Evolutionary conservation across 1,140 invertebrate species (phyloP).

Genomic region (Nylanderia fulva): DNA sequence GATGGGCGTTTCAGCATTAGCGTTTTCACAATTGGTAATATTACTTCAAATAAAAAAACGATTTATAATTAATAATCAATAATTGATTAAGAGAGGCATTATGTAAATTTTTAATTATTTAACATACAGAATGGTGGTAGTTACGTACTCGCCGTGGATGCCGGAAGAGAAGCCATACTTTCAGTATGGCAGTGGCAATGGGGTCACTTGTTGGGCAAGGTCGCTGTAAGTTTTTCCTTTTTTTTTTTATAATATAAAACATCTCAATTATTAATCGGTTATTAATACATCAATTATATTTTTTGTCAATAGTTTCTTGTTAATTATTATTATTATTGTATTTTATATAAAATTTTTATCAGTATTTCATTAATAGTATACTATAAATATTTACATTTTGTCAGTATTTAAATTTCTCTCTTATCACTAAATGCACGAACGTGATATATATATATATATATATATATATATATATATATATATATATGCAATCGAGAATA

Average conservation of each 20-base stretch:
- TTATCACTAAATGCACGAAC: no score
- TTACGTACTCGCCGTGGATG: constrained; percentile 94
- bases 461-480: no score
- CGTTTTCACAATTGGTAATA: constrained; percentile 95
- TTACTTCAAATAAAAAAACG: constrained; percentile 35
- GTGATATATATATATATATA: no score
- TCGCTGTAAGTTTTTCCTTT: constrained; percentile 91
- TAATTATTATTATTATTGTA: no score
- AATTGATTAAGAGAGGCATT: neutral
- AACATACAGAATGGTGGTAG: constrained; percentile 92
- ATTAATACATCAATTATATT: neutral
- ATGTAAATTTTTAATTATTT: neutral
- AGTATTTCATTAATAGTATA: neutral
- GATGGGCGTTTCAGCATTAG: constrained; percentile 94
- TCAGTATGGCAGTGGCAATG: constrained; percentile 97
- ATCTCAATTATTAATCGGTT: no score
- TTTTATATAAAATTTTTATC: no score
- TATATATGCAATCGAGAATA: no score
- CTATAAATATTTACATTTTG: neutral
- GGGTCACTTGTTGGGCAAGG: constrained; percentile 95
- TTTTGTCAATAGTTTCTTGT: neutral
- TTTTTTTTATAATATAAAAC: neutral
- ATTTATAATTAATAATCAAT: constrained; percentile 1
- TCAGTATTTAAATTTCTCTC: no score
- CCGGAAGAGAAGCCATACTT: constrained; percentile 93